A percentile compares a stretch with the other conserved stretches of the same genome.
Conservation (phyloP, 2,797 vertebrate species). For the Macropodus opercularis region DNA sequence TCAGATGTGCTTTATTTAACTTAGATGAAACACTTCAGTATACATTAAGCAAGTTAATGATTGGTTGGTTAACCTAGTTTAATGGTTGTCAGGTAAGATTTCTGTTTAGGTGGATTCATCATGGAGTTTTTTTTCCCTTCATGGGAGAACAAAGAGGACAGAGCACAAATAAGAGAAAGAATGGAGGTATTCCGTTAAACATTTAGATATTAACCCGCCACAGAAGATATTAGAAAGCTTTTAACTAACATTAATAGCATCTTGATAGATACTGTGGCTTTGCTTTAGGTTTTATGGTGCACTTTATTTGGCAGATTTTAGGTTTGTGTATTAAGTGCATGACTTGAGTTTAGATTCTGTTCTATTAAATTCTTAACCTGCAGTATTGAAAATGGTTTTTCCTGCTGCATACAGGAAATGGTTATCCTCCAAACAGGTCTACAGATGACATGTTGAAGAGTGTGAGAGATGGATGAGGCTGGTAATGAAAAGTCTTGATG, state of each 20-base stretch:
- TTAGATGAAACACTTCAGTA: too few relatives aligned
- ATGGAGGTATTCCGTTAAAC: background rate
- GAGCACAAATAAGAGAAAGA: background rate
- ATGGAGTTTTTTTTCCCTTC: background rate
- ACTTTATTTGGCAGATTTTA: background rate
- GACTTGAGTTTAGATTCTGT: too few relatives aligned
- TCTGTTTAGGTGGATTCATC: background rate
- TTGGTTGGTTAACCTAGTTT: background rate
- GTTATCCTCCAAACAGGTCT: constrained; percentile 29
- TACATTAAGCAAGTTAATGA: background rate
- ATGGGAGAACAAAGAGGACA: background rate
- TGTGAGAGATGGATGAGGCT: constrained; percentile 15
- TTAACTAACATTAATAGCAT: background rate
- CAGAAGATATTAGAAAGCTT: background rate
- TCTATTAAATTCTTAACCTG: background rate
- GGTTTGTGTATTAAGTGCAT: background rate
- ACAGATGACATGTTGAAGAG: constrained; percentile 21
- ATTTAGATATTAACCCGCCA: background rate
- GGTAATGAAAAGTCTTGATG: constrained; percentile 7
- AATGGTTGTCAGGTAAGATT: background rate
- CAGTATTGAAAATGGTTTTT: constrained; percentile 18
- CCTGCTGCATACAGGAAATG: constrained; percentile 27
- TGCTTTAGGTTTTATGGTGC: background rate
- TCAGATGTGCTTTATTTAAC: background rate
- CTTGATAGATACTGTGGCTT: background rate